These are phyloP conservation scores for Pseudorhiza aurosa DNA, from an alignment of 30 jellyfish, hydroid and myxozoan genomes.

Conservation along the genomic window DNA sequence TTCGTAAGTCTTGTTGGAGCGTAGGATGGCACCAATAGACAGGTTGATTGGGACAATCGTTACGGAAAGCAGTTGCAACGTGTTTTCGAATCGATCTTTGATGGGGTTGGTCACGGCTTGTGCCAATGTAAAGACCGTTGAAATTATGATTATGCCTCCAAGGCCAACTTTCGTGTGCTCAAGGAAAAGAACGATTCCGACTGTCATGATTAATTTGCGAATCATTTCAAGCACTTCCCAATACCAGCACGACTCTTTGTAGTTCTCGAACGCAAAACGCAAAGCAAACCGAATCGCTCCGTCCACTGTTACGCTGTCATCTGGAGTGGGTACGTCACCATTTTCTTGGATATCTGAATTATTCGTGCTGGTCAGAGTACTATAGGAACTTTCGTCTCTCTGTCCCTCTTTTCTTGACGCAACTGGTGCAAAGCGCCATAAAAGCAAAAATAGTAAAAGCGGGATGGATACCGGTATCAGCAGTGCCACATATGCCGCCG, in stretches of 20 bases:
- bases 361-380: no score
- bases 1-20: neutral
- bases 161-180: slow-evolving; percentile 20
- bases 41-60: slow-evolving; percentile 30
- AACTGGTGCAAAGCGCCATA: slow-evolving; percentile 5
- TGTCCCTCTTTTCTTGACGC: no score
- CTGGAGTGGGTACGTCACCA: neutral
- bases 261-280: slow-evolving; percentile 53
- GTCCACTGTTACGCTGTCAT: neutral
- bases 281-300: slow-evolving; percentile 30
- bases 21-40: slow-evolving; percentile 31
- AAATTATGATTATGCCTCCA: slow-evolving; percentile 24
- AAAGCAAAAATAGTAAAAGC: neutral
- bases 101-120: slow-evolving; percentile 47
- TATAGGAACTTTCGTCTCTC: no score
- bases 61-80: slow-evolving; percentile 40
- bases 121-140: slow-evolving; percentile 12
- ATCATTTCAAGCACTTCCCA: slow-evolving; percentile 62
- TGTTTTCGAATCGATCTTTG: slow-evolving; percentile 27
- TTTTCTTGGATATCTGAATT: no score
- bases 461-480: slow-evolving; percentile 11
- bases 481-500: slow-evolving; percentile 15
- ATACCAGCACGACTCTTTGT: slow-evolving; percentile 28
- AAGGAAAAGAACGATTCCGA: slow-evolving; percentile 30
- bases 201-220: slow-evolving; percentile 46